A percentile compares a stretch with the other conserved stretches of the same genome.
These are phyloP conservation scores for Atlantisia rogersi DNA, from an alignment of 2,113 vertebrate genomes.

Conservation along the genomic window DNA sequence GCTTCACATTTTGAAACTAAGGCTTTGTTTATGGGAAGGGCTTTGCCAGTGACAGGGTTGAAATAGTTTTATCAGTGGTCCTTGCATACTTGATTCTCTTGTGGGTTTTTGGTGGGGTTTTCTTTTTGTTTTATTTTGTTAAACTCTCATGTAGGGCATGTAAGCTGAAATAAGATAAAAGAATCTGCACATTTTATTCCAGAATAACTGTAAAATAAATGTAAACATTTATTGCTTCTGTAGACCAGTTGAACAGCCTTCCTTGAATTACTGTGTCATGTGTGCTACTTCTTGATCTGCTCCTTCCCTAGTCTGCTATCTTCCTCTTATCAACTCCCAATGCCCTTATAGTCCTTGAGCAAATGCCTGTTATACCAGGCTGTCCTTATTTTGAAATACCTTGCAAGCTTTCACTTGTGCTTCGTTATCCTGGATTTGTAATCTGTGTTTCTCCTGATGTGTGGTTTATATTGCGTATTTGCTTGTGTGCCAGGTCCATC, in stretches of 20 bases:
- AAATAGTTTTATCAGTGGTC: background rate
- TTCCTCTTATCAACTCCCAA: background rate
- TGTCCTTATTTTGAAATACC: conserved; percentile 56
- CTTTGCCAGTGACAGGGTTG: background rate
- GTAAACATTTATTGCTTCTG: background rate
- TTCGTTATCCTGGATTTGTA: conserved; percentile 48
- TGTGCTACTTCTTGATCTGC: background rate
- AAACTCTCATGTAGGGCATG: background rate
- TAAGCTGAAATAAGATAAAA: background rate
- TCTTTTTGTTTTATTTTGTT: background rate
- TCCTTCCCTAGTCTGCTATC: background rate
- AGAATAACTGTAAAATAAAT: background rate
- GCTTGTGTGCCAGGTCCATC: conserved; percentile 8
- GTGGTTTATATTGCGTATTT: conserved; percentile 18
- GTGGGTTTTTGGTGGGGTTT: background rate
- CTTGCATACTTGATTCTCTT: background rate
- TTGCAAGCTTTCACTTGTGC: conserved; percentile 58
- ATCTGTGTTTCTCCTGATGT: background rate
- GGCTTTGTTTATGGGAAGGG: background rate
- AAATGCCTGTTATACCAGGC: conserved; percentile 8
- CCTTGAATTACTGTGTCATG: background rate
- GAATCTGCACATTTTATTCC: background rate
- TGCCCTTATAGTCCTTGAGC: conserved; percentile 22
- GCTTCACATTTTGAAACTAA: conserved; percentile 3
- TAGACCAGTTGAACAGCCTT: background rate